Base-by-base conservation (phyloP, 1,140 invertebrate genomes). In the Xylocopa sonorina region DNA sequence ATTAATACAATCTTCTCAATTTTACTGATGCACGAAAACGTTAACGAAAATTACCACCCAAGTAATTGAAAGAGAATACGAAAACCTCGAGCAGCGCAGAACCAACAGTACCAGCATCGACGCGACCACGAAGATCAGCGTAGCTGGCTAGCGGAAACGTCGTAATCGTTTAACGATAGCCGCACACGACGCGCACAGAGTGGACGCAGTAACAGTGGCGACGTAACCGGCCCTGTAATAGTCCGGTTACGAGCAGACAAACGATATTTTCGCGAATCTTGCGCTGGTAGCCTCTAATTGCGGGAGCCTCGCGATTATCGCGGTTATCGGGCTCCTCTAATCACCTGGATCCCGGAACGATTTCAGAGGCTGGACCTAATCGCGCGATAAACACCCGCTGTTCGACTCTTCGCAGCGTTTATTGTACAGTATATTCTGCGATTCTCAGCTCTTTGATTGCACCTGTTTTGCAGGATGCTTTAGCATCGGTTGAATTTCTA, bases 211-310 rank as follows among this genome's bases (percentile, higher is more conserved):
- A n/a, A 18, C 72, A 57, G 55, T 51, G 43, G 43, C 72, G 16
- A 63, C 16, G 32, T 72, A 83, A 76, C 32, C 29, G 48, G 34
- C 41, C 21, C 4, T n/a, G 43, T 80, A 71, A 84, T 58, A 53
- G 53, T 72, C 53, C 27, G 55, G 32, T 85, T 72, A 80, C 62
- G 67, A 62, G 72, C 50, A 50, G 48, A 76, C 80, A 58, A 82
- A 84, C 58, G 82, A 81, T 74, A 68, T 66, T 85, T 78, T 83
- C 55, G 66, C 67, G 51, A 46, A 21, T 82, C 77, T 71, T 41
- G 24, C n/a, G 46, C 34, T 10, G n/a, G 27, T 51, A 64, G 57
- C 69, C 60, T 83, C 21, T 84, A 80, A 84, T 78, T 77, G 74
- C 78, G 24, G 32, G 24, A 18, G 46, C n/a, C n/a, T 27, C 38